Percentiles rank a stretch among this genome's conserved stretches.
phyloP scores from a whole-genome alignment of 2,888 invertebrate species.

The Elegia similella region DNA sequence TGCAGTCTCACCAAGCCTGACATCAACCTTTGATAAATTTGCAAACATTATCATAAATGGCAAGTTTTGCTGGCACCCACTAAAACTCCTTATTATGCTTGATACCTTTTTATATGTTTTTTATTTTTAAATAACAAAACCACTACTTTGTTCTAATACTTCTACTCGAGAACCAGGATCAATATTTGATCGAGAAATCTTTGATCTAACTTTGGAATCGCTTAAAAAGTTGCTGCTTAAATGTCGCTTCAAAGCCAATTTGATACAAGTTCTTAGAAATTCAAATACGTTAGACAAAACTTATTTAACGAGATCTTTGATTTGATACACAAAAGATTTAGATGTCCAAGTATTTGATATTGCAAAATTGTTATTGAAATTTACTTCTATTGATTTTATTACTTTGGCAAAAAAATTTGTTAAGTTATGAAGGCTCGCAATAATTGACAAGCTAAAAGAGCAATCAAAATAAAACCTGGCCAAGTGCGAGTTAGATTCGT shows the following conservation, averaged over 20 bases:
- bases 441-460: too few species aligned
- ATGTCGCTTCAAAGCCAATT: neutral
- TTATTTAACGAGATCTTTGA: neutral
- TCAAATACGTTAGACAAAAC: neutral
- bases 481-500: too few species aligned
- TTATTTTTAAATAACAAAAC: neutral
- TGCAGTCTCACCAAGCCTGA: too few species aligned
- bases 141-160: neutral
- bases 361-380: neutral
- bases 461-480: too few species aligned
- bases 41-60: too few species aligned
- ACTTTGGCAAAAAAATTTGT: neutral
- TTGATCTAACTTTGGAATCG: neutral
- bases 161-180: neutral
- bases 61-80: too few species aligned
- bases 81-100: too few species aligned
- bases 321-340: neutral
- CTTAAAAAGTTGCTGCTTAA: neutral
- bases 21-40: too few species aligned
- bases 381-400: neutral
- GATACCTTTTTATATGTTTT: neutral
- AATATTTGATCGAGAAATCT: neutral
- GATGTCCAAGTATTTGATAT: neutral
- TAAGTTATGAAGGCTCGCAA: neutral
- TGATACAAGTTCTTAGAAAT: neutral